Conservation (phyloP, 2,113 vertebrate genomes). For the Machaerirhynchus nigripectus region DNA sequence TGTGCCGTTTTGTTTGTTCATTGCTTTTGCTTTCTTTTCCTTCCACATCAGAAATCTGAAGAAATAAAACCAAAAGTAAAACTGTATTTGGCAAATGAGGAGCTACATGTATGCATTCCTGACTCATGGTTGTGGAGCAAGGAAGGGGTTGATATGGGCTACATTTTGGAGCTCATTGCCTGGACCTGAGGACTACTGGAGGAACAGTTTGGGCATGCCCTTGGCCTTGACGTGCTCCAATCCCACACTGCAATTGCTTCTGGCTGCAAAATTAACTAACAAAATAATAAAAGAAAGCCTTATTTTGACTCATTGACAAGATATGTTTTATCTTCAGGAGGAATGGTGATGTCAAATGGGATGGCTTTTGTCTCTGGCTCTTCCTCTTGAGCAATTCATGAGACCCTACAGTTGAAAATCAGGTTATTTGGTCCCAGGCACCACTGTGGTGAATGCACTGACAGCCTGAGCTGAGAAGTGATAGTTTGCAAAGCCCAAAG, state of each 20-base stretch:
- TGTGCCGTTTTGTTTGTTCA: accelerated
- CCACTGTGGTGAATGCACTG: neutral
- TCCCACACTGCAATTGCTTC: neutral
- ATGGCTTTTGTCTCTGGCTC: neutral
- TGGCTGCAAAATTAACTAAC: neutral
- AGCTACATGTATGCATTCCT: neutral
- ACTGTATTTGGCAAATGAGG: neutral
- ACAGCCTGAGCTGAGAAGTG: neutral
- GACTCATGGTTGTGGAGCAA: neutral
- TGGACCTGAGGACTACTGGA: neutral
- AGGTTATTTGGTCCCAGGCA: neutral
- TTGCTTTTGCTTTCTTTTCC: neutral
- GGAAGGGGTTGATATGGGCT: neutral
- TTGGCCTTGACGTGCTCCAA: neutral
- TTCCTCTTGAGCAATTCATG: neutral
- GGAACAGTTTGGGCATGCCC: neutral
- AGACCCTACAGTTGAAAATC: neutral
- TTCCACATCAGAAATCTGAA: neutral
- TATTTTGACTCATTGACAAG: neutral
- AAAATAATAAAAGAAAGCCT: neutral
- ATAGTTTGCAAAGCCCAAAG: neutral
- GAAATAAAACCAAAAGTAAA: neutral
- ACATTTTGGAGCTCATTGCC: neutral
- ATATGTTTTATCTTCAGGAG: neutral
- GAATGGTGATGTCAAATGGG: neutral